Evolutionary conservation across 2,888 invertebrate species (phyloP).

Genomic region (Drosophila maculinotata): DNA sequence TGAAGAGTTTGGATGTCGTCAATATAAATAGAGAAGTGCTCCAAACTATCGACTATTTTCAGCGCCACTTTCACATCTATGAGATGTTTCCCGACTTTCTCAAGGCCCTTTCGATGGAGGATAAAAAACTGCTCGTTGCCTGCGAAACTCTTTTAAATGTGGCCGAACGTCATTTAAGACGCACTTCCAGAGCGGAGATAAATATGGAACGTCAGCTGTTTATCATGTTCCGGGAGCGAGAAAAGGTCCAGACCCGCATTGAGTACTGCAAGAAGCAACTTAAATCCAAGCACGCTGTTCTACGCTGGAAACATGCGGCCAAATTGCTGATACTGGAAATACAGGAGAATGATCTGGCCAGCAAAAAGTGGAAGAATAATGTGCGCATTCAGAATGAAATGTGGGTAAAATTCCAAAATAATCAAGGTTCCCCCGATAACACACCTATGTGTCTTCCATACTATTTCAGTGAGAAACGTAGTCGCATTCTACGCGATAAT

Average conservation of each 20-base stretch:
- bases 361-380: constrained; percentile 65
- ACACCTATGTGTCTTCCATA: no score
- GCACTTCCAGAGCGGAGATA: constrained; percentile 58
- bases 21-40: constrained; percentile 41
- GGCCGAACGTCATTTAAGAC: constrained; percentile 49
- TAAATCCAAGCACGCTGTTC: constrained; percentile 19
- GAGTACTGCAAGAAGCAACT: constrained; percentile 18
- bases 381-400: constrained; percentile 66
- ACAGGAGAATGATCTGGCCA: constrained; percentile 59
- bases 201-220: constrained; percentile 58
- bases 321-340: constrained; percentile 52
- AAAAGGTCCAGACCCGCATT: constrained; percentile 36
- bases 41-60: constrained; percentile 52
- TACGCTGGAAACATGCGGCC: constrained; percentile 56
- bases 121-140: constrained; percentile 43
- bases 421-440: no score
- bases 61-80: constrained; percentile 34
- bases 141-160: constrained; percentile 44
- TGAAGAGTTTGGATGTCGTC: constrained; percentile 27
- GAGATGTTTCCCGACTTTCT: constrained; percentile 45
- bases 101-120: constrained; percentile 24
- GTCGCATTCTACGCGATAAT: constrained; percentile 67
- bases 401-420: constrained; percentile 22
- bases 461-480: constrained; percentile 75
- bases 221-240: constrained; percentile 52